Conservation (phyloP, 2,888 invertebrate genomes). For the Orthosia gracilis region DNA sequence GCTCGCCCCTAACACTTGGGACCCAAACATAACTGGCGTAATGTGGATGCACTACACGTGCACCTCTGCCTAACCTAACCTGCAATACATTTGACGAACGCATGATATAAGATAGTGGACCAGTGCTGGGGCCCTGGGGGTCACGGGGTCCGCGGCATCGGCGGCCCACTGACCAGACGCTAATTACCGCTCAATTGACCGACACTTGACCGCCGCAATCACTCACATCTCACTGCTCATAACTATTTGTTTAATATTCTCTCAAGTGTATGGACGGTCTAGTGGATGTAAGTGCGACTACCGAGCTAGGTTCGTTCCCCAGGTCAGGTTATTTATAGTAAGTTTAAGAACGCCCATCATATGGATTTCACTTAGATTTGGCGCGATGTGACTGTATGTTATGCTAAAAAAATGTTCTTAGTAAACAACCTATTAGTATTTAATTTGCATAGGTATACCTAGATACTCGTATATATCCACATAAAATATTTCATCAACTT, state of each 20-base stretch:
- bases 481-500: background rate
- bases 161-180: conserved; percentile 59
- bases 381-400: background rate
- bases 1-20: no score
- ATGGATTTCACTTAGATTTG: background rate
- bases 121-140: background rate
- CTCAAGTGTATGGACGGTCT: background rate
- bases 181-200: conserved; percentile 72
- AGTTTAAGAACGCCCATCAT: background rate
- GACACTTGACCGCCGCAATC: conserved; percentile 58
- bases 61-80: no score
- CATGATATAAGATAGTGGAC: background rate
- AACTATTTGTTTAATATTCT: background rate
- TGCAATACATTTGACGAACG: background rate
- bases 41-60: no score
- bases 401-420: background rate
- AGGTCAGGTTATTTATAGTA: background rate
- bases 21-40: no score
- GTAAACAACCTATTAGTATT: background rate
- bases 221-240: conserved; percentile 18
- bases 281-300: background rate
- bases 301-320: background rate
- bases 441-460: background rate
- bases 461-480: background rate
- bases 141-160: conserved; percentile 14